Conservation (phyloP, 2,113 vertebrate species). For the Speoplatyrhinus poulsoni region DNA sequence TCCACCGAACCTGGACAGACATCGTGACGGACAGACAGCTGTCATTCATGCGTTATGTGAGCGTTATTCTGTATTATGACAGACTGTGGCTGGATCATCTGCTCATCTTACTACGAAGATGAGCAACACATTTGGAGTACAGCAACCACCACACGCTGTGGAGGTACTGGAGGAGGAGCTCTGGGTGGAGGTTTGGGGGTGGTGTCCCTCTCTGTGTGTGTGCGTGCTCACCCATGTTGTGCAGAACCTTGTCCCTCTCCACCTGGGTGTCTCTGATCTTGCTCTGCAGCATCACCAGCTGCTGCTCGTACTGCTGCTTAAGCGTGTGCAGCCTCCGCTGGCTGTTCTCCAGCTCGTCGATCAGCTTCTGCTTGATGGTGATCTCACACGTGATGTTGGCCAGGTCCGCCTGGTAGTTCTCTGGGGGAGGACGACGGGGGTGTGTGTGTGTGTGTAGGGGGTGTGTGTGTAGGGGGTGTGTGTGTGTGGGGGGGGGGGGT, state of each 20-base stretch:
- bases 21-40: neutral
- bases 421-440: slow-evolving; percentile 51
- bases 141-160: too few species aligned
- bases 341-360: slow-evolving; percentile 97
- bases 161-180: too few species aligned
- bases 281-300: slow-evolving; percentile 94
- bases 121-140: too few species aligned
- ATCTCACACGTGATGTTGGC: slow-evolving; percentile 99
- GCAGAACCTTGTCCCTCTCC: slow-evolving; percentile 94
- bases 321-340: slow-evolving; percentile 92
- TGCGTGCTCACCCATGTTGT: slow-evolving; percentile 86
- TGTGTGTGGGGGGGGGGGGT: too few species aligned
- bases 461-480: too few species aligned
- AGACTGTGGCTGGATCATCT: too few species aligned
- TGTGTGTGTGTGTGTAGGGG: too few species aligned
- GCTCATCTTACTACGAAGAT: too few species aligned
- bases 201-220: too few species aligned
- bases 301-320: slow-evolving; percentile 96
- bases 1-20: slow-evolving; percentile 84
- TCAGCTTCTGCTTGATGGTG: slow-evolving; percentile 97
- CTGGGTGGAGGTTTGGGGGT: too few species aligned
- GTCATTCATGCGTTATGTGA: too few species aligned
- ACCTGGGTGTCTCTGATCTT: slow-evolving; percentile 95
- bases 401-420: slow-evolving; percentile 93
- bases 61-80: too few species aligned